Base-by-base conservation (phyloP, 30 jellyfish, hydroid and myxozoan genomes). In the Rhopilema esculentum region DNA sequence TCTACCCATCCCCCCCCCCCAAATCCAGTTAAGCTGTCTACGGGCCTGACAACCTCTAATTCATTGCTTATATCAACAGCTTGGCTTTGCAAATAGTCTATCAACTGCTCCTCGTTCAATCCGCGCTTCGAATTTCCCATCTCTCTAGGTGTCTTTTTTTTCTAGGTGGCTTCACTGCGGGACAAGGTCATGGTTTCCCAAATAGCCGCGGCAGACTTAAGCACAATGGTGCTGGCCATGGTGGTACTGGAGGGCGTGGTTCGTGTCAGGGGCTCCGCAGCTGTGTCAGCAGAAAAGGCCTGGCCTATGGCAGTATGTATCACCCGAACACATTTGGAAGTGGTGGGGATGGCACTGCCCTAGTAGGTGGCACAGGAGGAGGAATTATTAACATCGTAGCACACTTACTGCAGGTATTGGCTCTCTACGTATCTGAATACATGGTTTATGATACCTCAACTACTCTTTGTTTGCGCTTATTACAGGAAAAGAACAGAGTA, bases 201-300 rank as follows among this genome's bases (percentile, higher is more conserved):
- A 86, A 86, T 62, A 66, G 94, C 57, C 48, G 84, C 0, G 69
- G 84, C 84, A 67, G 94, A 50, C 69, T 86, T 1, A 62, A 31
- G 18, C 94, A 86, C 76, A 77, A 89, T 9, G 94, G 94, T 40
- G 94, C 78, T 0, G 94, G 94, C 50, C 94, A 86, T 49, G 94
- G 94, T 57, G 94, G 94, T 4, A 57, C 94, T 8, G 94, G 94
- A 32, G 94, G 94, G 19, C 88, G 94, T 27, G 94, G 94, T 27
- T 74, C 94, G 15, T 86, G 94, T 49, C 78, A 66, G 23, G 94
- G 94, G 1, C 69, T 86, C 21, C 50, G 25, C 21, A 64, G 49
- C 76, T 86, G 94, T 30, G 65, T 86, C 67, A 86, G 89, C 49
- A 79, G 89, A 40, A 86, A 86, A 66, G 94, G 94, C 29, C 85